phyloP scores from a whole-genome alignment of 2,888 invertebrate genomes.

The Bedellia somnulentella region DNA sequence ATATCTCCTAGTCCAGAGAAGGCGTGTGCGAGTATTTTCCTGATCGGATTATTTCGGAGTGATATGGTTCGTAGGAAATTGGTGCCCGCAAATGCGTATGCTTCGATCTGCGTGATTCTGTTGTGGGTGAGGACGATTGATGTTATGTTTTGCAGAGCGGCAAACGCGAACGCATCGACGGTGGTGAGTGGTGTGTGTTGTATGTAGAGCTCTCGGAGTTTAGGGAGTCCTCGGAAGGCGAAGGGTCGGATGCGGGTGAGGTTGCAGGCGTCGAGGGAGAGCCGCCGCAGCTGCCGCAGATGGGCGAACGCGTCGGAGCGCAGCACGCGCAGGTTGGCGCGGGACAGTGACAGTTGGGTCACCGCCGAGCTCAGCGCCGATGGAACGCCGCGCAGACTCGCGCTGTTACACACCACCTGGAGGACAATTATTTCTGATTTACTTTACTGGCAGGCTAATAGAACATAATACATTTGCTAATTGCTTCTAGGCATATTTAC shows the following conservation, averaged over 20 bases:
- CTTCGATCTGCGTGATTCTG: conserved; percentile 69
- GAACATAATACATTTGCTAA: no score
- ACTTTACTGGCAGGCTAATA: conserved; percentile 8
- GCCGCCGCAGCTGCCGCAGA: conserved; percentile 76
- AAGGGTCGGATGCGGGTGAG: conserved; percentile 80
- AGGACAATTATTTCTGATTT: conserved; percentile 15
- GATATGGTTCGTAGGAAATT: conserved; percentile 81
- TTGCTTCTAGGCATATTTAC: no score
- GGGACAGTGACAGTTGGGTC: conserved; percentile 82
- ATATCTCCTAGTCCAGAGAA: conserved; percentile 85
- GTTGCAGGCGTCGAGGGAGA: conserved; percentile 86
- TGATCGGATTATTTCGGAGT: conserved; percentile 81
- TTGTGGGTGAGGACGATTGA: conserved; percentile 71
- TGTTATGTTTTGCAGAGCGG: conserved; percentile 79
- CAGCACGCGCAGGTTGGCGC: conserved; percentile 81
- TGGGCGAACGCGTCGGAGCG: conserved; percentile 82
- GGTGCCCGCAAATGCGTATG: conserved; percentile 85
- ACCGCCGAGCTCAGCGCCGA: conserved; percentile 75
- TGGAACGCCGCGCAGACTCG: conserved; percentile 78
- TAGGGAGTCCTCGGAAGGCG: conserved; percentile 81
- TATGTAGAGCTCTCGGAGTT: conserved; percentile 78
- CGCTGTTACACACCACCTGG: conserved; percentile 88
- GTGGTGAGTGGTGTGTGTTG: conserved; percentile 82
- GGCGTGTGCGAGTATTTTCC: conserved; percentile 78
- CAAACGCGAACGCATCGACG: conserved; percentile 82